Conservation (phyloP, 2,797 vertebrate genomes). For the Enteromius trimaculatus region DNA sequence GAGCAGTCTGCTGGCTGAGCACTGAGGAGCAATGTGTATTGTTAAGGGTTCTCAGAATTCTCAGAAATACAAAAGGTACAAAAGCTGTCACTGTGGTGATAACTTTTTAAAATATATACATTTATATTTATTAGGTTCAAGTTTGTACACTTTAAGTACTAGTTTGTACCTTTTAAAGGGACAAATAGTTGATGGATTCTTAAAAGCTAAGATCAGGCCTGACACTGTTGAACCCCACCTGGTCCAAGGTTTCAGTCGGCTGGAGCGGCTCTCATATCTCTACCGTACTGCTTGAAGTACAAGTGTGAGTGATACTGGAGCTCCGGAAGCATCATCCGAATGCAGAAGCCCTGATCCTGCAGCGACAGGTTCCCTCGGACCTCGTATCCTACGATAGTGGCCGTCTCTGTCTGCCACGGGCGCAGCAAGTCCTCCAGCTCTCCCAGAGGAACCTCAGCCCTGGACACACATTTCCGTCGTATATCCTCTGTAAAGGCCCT, state of each 20-base stretch:
- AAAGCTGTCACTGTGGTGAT: too few species aligned
- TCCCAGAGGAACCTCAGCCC: slow-evolving; percentile 44
- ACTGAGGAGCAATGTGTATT: too few species aligned
- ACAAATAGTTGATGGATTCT: not conserved
- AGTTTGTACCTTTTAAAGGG: too few species aligned
- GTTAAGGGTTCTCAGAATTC: too few species aligned
- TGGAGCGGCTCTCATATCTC: slow-evolving; percentile 58
- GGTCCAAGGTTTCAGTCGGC: slow-evolving; percentile 11
- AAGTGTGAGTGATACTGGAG: slow-evolving; percentile 64
- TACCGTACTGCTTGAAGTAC: slow-evolving; percentile 64
- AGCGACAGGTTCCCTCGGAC: slow-evolving; percentile 56
- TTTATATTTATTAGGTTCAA: too few species aligned
- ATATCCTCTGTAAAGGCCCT: slow-evolving; percentile 48
- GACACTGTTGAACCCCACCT: not conserved
- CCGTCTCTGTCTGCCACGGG: slow-evolving; percentile 53
- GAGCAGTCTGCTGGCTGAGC: too few species aligned
- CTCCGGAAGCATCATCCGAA: slow-evolving; percentile 64
- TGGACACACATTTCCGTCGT: slow-evolving; percentile 50
- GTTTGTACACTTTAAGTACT: too few species aligned
- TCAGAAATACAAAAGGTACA: too few species aligned
- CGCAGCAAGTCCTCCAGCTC: slow-evolving; percentile 52
- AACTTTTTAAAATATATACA: too few species aligned
- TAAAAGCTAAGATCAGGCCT: not conserved
- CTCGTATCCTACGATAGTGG: slow-evolving; percentile 62
- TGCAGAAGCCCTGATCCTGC: slow-evolving; percentile 60